These are phyloP conservation scores for Agrotis exclamationis DNA, from an alignment of 2,888 invertebrate species.

Conservation along the genomic window DNA sequence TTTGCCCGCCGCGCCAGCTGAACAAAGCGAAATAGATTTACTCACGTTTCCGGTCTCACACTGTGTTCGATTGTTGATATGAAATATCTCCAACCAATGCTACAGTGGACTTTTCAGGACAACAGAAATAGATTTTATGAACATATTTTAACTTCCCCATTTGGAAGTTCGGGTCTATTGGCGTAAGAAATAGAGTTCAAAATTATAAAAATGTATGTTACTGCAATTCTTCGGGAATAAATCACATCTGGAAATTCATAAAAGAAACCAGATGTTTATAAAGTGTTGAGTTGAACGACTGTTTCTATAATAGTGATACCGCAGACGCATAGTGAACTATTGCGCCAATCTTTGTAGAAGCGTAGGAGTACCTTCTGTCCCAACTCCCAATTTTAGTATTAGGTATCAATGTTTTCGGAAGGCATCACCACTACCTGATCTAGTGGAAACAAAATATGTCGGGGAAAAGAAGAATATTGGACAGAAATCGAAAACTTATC, in stretches of 20 bases:
- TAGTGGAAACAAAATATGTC: neutral
- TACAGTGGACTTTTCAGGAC: constrained; percentile 26
- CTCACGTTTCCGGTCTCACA: constrained; percentile 1
- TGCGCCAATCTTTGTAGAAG: no score
- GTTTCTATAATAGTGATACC: neutral
- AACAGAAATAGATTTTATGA: constrained; percentile 34
- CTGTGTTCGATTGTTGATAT: constrained; percentile 30
- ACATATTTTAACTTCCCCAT: constrained; percentile 21
- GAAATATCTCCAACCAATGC: constrained; percentile 28
- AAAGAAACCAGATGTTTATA: constrained; percentile 14
- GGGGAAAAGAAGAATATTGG: neutral
- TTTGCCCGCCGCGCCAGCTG: constrained; percentile 1
- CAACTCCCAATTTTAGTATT: neutral
- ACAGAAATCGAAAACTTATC: constrained; percentile 6
- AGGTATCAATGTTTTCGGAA: constrained; percentile 6
- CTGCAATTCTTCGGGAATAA: constrained; percentile 10
- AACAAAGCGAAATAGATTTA: constrained; percentile 22
- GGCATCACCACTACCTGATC: constrained; percentile 1
- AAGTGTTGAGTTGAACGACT: neutral
- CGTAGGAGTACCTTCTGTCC: neutral
- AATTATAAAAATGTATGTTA: constrained; percentile 2
- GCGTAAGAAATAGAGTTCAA: constrained; percentile 15
- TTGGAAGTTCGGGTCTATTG: neutral
- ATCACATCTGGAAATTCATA: constrained; percentile 14
- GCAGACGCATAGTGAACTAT: no score